Conservation (phyloP, 2,113 vertebrate species). For the Aptenodytes forsteri region DNA sequence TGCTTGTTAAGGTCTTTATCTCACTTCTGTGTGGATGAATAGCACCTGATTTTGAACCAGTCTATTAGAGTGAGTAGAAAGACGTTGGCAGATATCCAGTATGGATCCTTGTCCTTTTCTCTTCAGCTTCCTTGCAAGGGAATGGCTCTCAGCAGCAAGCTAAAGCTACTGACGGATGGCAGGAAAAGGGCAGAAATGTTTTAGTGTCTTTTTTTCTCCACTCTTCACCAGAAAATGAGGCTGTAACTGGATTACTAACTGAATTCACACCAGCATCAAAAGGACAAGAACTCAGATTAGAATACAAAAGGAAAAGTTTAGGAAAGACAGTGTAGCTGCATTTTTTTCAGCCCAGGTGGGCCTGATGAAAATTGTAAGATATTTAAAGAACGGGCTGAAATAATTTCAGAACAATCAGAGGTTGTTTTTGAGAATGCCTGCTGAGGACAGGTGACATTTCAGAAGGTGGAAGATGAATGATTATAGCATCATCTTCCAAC, state of each 20-base stretch:
- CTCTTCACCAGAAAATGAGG: background rate
- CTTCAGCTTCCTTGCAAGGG: background rate
- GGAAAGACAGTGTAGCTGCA: background rate
- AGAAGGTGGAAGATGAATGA: background rate
- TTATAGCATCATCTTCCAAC: background rate
- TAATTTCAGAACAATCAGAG: background rate
- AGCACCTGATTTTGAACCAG: background rate
- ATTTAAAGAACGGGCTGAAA: background rate
- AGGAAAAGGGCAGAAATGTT: background rate
- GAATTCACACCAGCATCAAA: background rate
- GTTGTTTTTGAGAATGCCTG: background rate
- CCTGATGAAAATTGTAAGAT: background rate
- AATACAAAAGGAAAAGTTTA: background rate
- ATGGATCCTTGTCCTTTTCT: background rate
- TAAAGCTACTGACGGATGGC: background rate
- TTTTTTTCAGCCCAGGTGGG: background rate
- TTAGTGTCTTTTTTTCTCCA: background rate
- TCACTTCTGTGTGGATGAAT: background rate
- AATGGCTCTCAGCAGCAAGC: background rate
- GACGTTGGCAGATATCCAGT: background rate
- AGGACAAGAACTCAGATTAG: background rate
- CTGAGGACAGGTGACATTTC: background rate
- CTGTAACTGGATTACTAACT: background rate
- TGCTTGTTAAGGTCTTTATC: background rate
- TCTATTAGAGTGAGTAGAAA: background rate